phyloP scores from a whole-genome alignment of 2,113 vertebrate genomes.

The Malurus elegans region DNA sequence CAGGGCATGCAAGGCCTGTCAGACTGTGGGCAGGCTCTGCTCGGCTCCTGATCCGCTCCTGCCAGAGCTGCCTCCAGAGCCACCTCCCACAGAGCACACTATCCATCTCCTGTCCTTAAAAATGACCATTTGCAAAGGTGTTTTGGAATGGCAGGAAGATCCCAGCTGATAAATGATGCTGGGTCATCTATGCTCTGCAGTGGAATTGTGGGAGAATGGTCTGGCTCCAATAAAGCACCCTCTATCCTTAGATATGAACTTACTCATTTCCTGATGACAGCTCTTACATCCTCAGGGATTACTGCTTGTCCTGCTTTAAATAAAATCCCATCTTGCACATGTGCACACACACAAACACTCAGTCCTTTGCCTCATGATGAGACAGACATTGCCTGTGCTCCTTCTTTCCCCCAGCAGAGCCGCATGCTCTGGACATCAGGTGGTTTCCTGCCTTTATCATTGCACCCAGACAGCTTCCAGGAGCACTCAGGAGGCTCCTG shows the following conservation, averaged over 20 bases:
- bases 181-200: not conserved
- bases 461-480: not conserved
- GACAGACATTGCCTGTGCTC: fast-evolving
- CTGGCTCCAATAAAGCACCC: not conserved
- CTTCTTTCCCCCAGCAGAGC: not conserved
- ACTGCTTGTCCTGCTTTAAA: slow-evolving; percentile 30
- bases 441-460: not conserved
- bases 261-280: slow-evolving; percentile 9
- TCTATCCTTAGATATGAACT: slow-evolving; percentile 5
- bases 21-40: not conserved
- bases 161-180: not conserved
- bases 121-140: not conserved
- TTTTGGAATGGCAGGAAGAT: not conserved
- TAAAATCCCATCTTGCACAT: slow-evolving; percentile 1
- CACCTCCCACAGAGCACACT: not conserved
- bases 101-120: not conserved
- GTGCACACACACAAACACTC: not conserved
- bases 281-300: slow-evolving; percentile 14
- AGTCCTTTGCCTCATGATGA: not conserved
- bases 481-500: not conserved
- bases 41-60: not conserved
- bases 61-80: not conserved
- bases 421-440: not conserved
- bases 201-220: not conserved
- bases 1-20: not conserved